Evolutionary conservation across 2,113 vertebrate species (phyloP).

Genomic region (Okapia johnstoni): DNA sequence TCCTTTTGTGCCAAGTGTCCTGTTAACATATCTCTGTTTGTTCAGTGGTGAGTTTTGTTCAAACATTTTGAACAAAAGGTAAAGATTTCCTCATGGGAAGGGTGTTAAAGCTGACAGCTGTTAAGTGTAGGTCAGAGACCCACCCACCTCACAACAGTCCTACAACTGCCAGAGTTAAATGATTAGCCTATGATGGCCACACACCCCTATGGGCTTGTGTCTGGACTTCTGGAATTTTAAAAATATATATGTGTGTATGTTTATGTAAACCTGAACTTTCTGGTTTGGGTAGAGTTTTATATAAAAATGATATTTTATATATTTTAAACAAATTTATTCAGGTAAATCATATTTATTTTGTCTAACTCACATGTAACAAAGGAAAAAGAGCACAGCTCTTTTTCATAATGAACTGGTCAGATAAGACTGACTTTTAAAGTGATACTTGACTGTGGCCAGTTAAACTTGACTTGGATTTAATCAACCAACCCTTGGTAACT

Average conservation of each 20-base stretch:
- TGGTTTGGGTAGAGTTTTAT: constrained; percentile 52
- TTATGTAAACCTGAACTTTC: constrained; percentile 48
- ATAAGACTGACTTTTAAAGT: constrained; percentile 2
- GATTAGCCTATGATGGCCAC: not conserved
- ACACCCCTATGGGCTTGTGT: constrained; percentile 18
- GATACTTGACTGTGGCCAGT: not conserved
- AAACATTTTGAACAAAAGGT: constrained; percentile 42
- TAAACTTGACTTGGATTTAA: not conserved
- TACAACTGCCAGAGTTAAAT: not conserved
- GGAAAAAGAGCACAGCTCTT: not conserved
- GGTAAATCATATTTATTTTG: constrained; percentile 15
- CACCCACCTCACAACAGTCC: not conserved
- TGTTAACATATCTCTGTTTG: constrained; percentile 60
- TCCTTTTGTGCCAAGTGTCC: not conserved
- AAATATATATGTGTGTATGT: not conserved
- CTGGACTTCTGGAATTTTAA: constrained; percentile 22
- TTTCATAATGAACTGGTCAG: not conserved
- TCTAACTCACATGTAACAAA: constrained; percentile 12
- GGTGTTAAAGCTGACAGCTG: constrained; percentile 21
- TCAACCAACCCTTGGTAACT: not conserved
- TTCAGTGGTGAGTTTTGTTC: constrained; percentile 65
- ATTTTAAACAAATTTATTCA: not conserved
- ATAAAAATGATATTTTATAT: constrained; percentile 36
- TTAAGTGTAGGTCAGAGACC: constrained; percentile 30
- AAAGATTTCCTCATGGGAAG: constrained; percentile 48